Base-by-base conservation (phyloP, 2,113 vertebrate species). In the Megaceryle torquata region DNA sequence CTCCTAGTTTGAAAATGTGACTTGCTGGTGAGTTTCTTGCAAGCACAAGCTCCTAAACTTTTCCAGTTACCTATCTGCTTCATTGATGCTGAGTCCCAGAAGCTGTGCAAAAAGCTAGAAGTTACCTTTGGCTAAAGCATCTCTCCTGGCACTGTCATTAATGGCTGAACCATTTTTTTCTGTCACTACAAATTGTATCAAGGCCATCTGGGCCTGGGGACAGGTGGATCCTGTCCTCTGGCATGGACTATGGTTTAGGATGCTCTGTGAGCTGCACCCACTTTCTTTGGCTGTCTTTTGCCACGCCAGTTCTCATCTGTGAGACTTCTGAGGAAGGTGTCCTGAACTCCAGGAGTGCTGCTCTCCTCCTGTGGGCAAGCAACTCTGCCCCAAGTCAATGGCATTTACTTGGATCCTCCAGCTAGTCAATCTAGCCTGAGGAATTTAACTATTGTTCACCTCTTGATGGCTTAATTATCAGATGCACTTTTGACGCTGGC, bases 371-470 rank as follows among this genome's bases (percentile, higher is more conserved):
- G 54, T 46, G 67, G 50, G 48, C 22, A 56, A 74, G 67, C 25
- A 78, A 21, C 46, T 86, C 20, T 44, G 53, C 53, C 1, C 3
- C 29, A 77, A 61, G 65, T 41, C 75, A 9, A 15, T 10, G 60
- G 74, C 79, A 72, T 96, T 95, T 81, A 51, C 54, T 90, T 8
- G 65, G 65, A 70, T 78, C 77, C 56, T 77, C 33, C 37, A 68
- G 60, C 70, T 29, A 28, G 74, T 65, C 70, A 82, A 44, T 41
- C 39, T 51, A 87, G 43, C 41, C 29, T 0, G 1, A 93, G 82
- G 90, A 95, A 93, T 96, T 84, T 44, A 75, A 75, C 84, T 85
- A 57, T 91, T 93, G 19, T 61, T 94, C 89, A 60, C 63, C 80
- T 93, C 93, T 37, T 69, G 74, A 35, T 86, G 86, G 67, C 0